Evolutionary conservation across 1,140 invertebrate species (phyloP).

Genomic region (Halotydeus destructor): DNA sequence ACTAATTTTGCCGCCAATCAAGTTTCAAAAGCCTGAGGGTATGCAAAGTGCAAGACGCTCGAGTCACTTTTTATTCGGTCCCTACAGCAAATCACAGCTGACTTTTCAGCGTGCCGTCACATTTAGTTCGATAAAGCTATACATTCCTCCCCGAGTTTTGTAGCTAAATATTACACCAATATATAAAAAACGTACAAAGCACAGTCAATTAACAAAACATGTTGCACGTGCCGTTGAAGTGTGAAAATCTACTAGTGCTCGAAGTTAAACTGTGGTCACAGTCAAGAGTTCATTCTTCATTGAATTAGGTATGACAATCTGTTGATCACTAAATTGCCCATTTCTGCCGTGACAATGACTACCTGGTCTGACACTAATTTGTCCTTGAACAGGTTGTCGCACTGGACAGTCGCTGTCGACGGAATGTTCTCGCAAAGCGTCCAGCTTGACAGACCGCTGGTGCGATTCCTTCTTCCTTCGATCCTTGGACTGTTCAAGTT

Average conservation of each 20-base stretch:
- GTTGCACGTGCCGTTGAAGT: not conserved
- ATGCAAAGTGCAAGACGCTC: no score
- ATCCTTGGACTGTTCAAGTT: constrained; percentile 43
- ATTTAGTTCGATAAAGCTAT: no score
- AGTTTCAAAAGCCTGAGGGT: no score
- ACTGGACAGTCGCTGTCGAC: constrained; percentile 7
- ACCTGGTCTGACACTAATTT: not conserved
- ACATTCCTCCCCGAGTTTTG: no score
- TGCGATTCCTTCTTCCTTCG: constrained; percentile 31
- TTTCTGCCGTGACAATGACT: not conserved
- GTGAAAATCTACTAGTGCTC: not conserved
- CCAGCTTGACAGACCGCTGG: constrained; percentile 14
- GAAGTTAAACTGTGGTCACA: constrained; percentile 3
- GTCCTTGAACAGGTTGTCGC: not conserved
- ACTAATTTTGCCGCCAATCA: no score
- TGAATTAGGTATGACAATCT: not conserved
- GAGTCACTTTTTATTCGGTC: no score
- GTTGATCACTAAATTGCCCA: not conserved
- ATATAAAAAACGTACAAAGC: no score
- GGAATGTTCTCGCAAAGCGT: constrained; percentile 4
- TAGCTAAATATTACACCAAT: no score
- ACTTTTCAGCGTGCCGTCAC: no score
- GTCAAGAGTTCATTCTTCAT: not conserved
- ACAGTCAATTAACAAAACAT: no score
- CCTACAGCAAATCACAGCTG: no score